Evolutionary conservation across 2,797 vertebrate genomes (phyloP).

Genomic region (Sebastes matsubarae): DNA sequence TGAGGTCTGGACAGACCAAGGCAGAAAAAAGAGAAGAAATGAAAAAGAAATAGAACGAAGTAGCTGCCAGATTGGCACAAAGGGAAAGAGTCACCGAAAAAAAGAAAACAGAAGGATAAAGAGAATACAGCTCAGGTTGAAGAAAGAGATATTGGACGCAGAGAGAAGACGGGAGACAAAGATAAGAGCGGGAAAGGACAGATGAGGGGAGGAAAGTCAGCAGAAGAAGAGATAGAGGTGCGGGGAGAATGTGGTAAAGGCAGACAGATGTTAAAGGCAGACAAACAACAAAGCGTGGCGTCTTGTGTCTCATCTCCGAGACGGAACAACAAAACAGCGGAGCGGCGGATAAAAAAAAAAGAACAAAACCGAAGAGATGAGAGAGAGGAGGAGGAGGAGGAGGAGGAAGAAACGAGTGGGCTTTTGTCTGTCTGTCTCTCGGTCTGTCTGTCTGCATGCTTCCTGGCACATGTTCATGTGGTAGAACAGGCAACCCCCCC

Average conservation of each 20-base stretch:
- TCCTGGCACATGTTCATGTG: slow-evolving; percentile 46
- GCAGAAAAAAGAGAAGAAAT: not conserved
- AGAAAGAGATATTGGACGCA: slow-evolving; percentile 21
- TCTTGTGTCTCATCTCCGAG: slow-evolving; percentile 54
- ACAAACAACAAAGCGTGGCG: slow-evolving; percentile 60
- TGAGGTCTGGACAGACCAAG: slow-evolving; percentile 9
- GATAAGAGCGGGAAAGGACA: slow-evolving; percentile 28
- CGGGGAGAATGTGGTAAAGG: slow-evolving; percentile 25
- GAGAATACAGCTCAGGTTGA: slow-evolving; percentile 12
- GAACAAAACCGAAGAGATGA: slow-evolving; percentile 41
- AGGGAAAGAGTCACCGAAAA: not conserved
- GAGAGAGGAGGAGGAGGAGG: slow-evolving; percentile 39
- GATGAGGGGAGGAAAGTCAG: slow-evolving; percentile 10
- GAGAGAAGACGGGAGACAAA: slow-evolving; percentile 15
- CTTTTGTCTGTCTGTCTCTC: slow-evolving; percentile 38
- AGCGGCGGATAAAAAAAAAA: slow-evolving; percentile 27
- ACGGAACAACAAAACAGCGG: slow-evolving; percentile 57
- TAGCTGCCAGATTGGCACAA: slow-evolving; percentile 1
- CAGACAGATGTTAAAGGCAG: slow-evolving; percentile 67
- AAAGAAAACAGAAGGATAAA: slow-evolving; percentile 9
- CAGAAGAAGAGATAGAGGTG: slow-evolving; percentile 23
- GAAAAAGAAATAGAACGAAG: not conserved
- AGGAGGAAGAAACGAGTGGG: slow-evolving; percentile 67
- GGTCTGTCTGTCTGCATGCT: slow-evolving; percentile 24
- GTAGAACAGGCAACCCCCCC: slow-evolving; percentile 16